Conservation (phyloP, 2,113 vertebrate genomes). For the Zootoca vivipara region DNA sequence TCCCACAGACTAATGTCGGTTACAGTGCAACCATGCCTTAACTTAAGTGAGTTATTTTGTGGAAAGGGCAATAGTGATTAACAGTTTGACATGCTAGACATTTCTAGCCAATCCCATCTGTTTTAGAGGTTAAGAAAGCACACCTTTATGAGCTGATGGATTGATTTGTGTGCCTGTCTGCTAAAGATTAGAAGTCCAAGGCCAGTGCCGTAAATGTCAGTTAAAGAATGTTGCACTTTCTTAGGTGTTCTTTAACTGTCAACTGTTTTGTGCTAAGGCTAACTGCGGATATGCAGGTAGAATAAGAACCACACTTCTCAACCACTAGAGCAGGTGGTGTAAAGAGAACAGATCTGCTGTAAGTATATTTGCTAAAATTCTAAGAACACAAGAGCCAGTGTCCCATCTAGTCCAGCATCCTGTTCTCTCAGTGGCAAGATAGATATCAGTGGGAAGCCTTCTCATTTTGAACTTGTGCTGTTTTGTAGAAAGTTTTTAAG, state of each 20-base stretch:
- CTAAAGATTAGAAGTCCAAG: constrained; percentile 96
- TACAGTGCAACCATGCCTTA: constrained; percentile 88
- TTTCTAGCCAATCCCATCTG: constrained; percentile 93
- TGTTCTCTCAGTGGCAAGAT: too few relatives aligned
- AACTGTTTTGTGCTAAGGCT: constrained; percentile 68
- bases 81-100: constrained; percentile 93
- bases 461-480: constrained; percentile 23
- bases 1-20: constrained; percentile 83
- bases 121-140: constrained; percentile 93
- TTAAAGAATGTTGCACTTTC: constrained; percentile 77
- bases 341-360: constrained; percentile 10
- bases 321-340: constrained; percentile 40
- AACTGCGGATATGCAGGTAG: constrained; percentile 56
- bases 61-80: constrained; percentile 82
- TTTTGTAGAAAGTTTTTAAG: background rate
- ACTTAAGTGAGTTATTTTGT: constrained; percentile 91
- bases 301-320: fast-evolving
- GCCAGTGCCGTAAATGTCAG: constrained; percentile 85
- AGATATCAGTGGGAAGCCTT: too few relatives aligned
- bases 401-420: too few relatives aligned
- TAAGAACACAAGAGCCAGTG: background rate
- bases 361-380: background rate
- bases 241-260: constrained; percentile 72
- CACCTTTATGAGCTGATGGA: constrained; percentile 95
- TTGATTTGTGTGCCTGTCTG: constrained; percentile 94